A percentile compares a stretch with the other conserved stretches of the same genome.
Conservation (phyloP, 2,113 vertebrate species). For the Macquaria australasica region DNA sequence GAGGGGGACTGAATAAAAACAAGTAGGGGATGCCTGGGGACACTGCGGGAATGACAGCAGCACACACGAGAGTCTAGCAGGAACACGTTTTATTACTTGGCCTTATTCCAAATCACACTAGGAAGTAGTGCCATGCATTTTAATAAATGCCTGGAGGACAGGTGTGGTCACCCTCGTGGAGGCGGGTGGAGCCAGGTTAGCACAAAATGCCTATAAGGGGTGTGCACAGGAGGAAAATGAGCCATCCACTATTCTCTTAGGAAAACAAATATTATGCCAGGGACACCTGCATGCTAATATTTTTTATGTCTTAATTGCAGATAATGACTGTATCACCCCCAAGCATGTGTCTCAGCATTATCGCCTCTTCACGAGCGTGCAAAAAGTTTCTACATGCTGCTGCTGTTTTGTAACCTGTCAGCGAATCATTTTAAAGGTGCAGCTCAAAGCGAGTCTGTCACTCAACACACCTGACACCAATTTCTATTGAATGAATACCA, state of each 20-base stretch:
- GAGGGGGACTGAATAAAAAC: constrained; percentile 35
- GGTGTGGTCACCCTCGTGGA: neutral
- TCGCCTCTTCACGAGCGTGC: neutral
- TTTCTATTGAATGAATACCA: neutral
- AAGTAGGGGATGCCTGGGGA: constrained; percentile 22
- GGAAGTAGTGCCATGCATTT: neutral
- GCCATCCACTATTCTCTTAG: too few species aligned
- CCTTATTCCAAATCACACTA: neutral
- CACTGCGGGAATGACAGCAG: constrained; percentile 55
- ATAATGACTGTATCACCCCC: too few species aligned
- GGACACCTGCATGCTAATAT: neutral
- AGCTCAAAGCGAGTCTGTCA: neutral
- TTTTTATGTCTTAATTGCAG: neutral
- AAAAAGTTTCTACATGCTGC: neutral
- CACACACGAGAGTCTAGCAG: constrained; percentile 14
- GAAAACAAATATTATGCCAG: neutral
- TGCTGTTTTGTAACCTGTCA: neutral
- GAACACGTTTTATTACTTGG: neutral
- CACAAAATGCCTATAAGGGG: neutral
- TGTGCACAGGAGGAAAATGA: neutral
- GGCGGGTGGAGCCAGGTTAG: neutral
- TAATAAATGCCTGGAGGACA: neutral
- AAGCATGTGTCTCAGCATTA: neutral
- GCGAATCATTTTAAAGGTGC: neutral
- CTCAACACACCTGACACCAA: neutral